Evolutionary conservation across 2,113 vertebrate species (phyloP).

Genomic region (Nibea coibor): DNA sequence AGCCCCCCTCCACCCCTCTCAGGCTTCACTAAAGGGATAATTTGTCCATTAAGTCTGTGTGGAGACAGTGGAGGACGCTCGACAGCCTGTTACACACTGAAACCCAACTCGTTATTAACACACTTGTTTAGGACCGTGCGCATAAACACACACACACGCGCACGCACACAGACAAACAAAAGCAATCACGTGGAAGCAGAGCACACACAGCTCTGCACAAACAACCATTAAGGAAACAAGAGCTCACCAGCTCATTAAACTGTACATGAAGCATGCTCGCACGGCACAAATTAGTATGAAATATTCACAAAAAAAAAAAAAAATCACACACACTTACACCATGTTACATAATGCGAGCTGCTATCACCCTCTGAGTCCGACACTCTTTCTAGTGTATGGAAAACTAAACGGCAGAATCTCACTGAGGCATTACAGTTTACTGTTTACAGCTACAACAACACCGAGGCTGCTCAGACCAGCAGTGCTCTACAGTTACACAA

Average conservation of each 20-base stretch:
- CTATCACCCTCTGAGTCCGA: conserved; percentile 4
- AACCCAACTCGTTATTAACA: conserved; percentile 63
- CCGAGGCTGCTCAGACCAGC: not conserved
- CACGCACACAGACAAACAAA: conserved; percentile 36
- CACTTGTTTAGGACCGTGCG: conserved; percentile 39
- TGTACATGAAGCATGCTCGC: conserved; percentile 27
- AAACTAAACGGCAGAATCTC: conserved; percentile 34
- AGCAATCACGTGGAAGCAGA: conserved; percentile 37
- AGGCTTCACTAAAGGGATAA: conserved; percentile 57
- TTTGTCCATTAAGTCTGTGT: conserved; percentile 70
- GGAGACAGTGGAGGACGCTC: conserved; percentile 62
- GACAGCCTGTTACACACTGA: conserved; percentile 54
- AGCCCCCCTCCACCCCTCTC: conserved; percentile 6
- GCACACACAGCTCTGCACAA: conserved; percentile 40
- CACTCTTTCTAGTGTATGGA: conserved; percentile 11
- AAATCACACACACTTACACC: conserved; percentile 2
- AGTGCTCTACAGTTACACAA: conserved; percentile 7
- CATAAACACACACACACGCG: conserved; percentile 40
- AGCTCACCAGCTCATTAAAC: conserved; percentile 50
- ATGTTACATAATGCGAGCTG: conserved; percentile 42
- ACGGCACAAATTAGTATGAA: not conserved
- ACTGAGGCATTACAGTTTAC: conserved; percentile 31
- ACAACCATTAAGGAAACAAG: conserved; percentile 65
- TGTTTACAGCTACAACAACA: conserved; percentile 64
- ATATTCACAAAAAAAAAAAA: not conserved